Evolutionary conservation across 1,140 invertebrate species (phyloP).

Genomic region (Drosophila melanica): DNA sequence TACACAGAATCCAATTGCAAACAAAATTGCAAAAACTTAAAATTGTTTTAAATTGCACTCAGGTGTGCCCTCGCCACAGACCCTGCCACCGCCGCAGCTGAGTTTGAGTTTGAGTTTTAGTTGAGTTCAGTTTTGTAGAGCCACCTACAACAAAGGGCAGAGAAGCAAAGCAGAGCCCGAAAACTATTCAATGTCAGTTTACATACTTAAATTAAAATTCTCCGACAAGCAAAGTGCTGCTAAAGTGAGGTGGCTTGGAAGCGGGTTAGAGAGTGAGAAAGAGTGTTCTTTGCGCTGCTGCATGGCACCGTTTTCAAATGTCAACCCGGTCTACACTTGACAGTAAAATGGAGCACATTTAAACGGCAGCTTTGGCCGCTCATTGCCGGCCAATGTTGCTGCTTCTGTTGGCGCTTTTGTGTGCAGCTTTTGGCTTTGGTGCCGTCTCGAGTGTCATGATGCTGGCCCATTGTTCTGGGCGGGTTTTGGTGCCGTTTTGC

Average conservation of each 20-base stretch:
- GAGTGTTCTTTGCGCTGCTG: neutral
- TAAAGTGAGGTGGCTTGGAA: neutral
- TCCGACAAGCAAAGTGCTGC: conserved; percentile 49
- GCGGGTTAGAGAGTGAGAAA: conserved; percentile 30
- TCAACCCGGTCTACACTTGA: conserved; percentile 76
- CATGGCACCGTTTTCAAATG: conserved; percentile 61
- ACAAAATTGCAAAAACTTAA: conserved; percentile 58
- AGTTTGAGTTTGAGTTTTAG: neutral
- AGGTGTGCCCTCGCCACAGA: conserved; percentile 3
- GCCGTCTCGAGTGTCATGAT: conserved; percentile 67
- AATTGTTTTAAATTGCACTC: conserved; percentile 63
- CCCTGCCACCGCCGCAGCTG: neutral
- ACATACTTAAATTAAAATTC: conserved; percentile 83
- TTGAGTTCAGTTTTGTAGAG: conserved; percentile 10
- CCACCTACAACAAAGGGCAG: conserved; percentile 64
- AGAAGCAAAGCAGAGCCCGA: conserved; percentile 22
- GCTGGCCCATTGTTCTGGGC: conserved; percentile 54
- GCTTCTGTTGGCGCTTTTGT: conserved; percentile 42
- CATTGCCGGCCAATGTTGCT: conserved; percentile 15
- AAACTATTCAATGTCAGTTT: conserved; percentile 82
- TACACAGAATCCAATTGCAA: conserved; percentile 68
- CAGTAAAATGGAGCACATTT: conserved; percentile 82
- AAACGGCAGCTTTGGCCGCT: conserved; percentile 51
- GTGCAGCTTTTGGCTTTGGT: conserved; percentile 61
- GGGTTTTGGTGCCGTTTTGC: conserved; percentile 2